These are phyloP conservation scores for Zaprionus vittiger DNA, from an alignment of 1,140 invertebrate species.

Conservation along the genomic window DNA sequence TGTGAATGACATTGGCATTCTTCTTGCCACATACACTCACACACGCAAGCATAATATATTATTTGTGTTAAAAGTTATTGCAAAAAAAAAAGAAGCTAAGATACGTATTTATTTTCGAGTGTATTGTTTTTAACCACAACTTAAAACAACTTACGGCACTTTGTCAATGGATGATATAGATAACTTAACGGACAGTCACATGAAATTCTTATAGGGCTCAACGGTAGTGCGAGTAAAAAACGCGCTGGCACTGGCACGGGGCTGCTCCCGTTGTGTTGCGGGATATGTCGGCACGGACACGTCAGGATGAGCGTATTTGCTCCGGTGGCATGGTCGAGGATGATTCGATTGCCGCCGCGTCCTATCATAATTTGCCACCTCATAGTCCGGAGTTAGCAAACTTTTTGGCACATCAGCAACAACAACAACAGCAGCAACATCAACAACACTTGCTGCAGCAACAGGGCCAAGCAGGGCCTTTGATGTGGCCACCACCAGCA, in stretches of 20 bases:
- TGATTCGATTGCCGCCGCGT: constrained; percentile 34
- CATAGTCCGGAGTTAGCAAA: constrained; percentile 58
- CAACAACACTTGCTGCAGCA: constrained; percentile 46
- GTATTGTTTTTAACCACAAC: constrained; percentile 14
- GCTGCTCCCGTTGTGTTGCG: constrained; percentile 33
- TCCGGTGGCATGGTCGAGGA: constrained; percentile 40
- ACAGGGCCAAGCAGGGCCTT: constrained; percentile 40
- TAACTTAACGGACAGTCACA: constrained; percentile 29
- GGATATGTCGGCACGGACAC: constrained; percentile 67
- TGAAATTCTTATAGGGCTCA: constrained; percentile 69
- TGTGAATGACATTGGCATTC: constrained; percentile 37
- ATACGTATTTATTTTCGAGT: constrained; percentile 44
- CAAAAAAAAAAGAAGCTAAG: constrained; percentile 37
- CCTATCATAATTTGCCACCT: constrained; percentile 53
- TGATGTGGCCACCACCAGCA: constrained; percentile 61
- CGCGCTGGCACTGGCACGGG: constrained; percentile 38
- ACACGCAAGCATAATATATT: constrained; percentile 59
- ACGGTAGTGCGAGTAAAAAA: constrained; percentile 47
- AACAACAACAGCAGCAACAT: constrained; percentile 56
- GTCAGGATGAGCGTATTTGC: constrained; percentile 64
- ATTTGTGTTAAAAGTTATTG: constrained; percentile 61
- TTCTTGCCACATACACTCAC: constrained; percentile 66
- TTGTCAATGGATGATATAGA: constrained; percentile 16
- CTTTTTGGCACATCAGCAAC: constrained; percentile 66
- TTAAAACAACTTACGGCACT: constrained; percentile 23